Base-by-base conservation (phyloP, 2,113 vertebrate genomes). In the Sinocyclocheilus grahami region DNA sequence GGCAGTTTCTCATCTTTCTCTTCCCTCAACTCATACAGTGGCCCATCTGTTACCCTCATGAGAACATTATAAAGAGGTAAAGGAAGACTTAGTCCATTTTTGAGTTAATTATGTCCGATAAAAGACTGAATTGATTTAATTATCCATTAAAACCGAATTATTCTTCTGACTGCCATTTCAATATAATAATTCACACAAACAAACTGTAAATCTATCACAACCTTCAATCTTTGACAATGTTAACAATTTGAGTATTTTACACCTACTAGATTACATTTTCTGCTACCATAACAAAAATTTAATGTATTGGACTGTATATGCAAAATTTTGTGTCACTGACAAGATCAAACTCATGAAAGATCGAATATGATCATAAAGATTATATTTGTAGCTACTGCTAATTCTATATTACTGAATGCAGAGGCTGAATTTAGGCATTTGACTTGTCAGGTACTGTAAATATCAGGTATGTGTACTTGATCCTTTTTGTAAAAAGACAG, bases 81-180 rank as follows among this genome's bases (percentile, higher is more conserved):
- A 42, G 33, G 9, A 42, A 72, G 4, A 46, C 37, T 37, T 69
- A 8, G 65, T 18, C 65, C 33, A 11, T 74, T 74, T 42, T 0
- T 0, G 4, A 22, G 37, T n/a, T 74, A 42, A 18, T 20, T 42
- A 39, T 53, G 14, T 55, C 24, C 2, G 16, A 16, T 48, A 42
- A 48, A 51, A 77, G 48, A 77, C 48, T 77, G 12, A 77, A 24
- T 76, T 48, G 13, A 48, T 46, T 74, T 42, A 22, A 74, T 74
- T 27, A 65, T 2, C 5, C 24, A 65, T 30, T 67, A 12, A 13
- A 24, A 5, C 12, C 24, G 0, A 65, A 27, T 67, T 67, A 67
- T 30, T 30, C 63, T 30, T 30, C 12, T 2, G 2, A 13, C 27
- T 67, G 63, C 13, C 63, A 65, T 8, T 67, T 67, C 2, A 67